Conservation (phyloP, 2,888 invertebrate genomes). For the Aelia acuminata region DNA sequence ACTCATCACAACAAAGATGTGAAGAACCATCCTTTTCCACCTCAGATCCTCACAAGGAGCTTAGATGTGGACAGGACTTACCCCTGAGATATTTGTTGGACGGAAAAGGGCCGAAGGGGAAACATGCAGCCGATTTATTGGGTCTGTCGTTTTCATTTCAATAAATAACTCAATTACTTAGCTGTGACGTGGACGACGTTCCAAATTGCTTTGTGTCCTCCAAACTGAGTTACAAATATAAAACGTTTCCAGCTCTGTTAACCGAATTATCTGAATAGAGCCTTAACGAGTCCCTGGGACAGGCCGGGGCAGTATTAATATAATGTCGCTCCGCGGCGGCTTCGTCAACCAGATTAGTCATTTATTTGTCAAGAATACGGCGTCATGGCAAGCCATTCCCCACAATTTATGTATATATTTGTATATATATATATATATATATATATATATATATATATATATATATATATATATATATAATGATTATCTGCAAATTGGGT, state of each 20-base stretch:
- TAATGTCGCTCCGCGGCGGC: constrained; percentile 14
- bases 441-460: too few relatives aligned
- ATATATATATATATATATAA: too few relatives aligned
- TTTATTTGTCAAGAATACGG: constrained; percentile 4
- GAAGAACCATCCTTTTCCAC: too few relatives aligned
- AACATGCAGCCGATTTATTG: constrained; percentile 57
- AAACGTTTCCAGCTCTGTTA: constrained; percentile 58
- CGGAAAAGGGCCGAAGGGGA: background rate
- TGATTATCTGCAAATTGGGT: too few relatives aligned
- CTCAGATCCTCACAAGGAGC: background rate
- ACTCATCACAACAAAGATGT: too few relatives aligned
- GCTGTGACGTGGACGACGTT: constrained; percentile 58
- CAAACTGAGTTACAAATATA: constrained; percentile 60
- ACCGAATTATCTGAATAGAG: constrained; percentile 60
- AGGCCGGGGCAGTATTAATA: constrained; percentile 27
- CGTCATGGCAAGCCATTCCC: background rate
- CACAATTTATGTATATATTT: too few relatives aligned
- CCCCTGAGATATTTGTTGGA: background rate
- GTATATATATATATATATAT: too few relatives aligned
- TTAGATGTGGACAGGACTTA: background rate
- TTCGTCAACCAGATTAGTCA: background rate
- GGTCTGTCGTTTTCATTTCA: constrained; percentile 61
- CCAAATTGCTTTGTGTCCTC: constrained; percentile 61
- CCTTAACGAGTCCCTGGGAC: constrained; percentile 53
- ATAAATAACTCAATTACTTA: constrained; percentile 60